Evolutionary conservation across 1,140 invertebrate genomes (phyloP), one percentile per base, ranked within the genome.

Genomic region (Drosophila jambulina): DNA sequence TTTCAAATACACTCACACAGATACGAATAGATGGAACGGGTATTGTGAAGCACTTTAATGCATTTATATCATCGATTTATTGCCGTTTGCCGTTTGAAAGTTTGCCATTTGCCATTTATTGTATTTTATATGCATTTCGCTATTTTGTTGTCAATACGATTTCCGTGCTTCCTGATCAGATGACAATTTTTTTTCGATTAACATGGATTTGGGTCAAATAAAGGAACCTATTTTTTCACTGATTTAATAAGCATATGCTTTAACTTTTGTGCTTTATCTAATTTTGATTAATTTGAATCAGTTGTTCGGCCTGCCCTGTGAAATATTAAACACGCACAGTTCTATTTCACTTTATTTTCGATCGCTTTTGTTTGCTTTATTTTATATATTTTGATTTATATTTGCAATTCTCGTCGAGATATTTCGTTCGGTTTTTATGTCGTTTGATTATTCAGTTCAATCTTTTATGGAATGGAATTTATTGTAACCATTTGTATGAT

Each of bases 41-140:
- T 9, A 51, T 43, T 43, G 12, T n/a, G 17, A 23, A n/a, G 36
- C 80, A 69, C 60, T 83, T 77, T 62, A 74, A 80, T 75, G 80
- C 83, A 83, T 86, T 84, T 83, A 80, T 68, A 43, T 34, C 71
- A 72, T 72, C 72, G 64, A 87, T 78, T 83, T 88, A 80, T 69
- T 64, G 83, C 65, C 57, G 53, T 75, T 86, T 76, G 82, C 70
- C 71, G 67, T 86, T 80, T 83, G 46, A 80, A 83, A 75, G 69
- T 76, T 82, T 49, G n/a, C 69, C 54, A 72, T 62, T 60, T 54
- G 40, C 21, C 29, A 78, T 78, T 75, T 72, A 71, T 80, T 63
- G 46, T 38, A 46, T 76, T 58, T 70, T 68, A 68, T 76, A 65
- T 62, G 58, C 45, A 25, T 29, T 60, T 17, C 23, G 42, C 36